Evolutionary conservation across 2,113 vertebrate genomes (phyloP), one percentile per base, ranked within the genome.

Genomic region (Brachirus orientalis): DNA sequence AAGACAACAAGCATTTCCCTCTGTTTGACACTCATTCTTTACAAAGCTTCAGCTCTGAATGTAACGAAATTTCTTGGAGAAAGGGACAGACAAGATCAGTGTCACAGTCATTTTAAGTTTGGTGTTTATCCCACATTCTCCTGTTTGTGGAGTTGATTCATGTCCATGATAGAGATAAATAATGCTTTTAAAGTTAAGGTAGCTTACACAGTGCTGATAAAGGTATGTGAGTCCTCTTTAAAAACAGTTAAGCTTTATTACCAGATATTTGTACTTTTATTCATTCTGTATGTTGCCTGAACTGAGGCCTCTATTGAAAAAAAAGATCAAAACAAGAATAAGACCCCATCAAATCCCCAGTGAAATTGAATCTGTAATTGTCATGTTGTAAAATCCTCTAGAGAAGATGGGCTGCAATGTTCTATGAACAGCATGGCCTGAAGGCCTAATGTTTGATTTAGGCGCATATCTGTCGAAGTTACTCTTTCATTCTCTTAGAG

Each of bases 341-440:
- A 74, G 59, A 60, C 10, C 66, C 33, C 57, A 53, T 54, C 55
- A 69, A 51, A 74, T 62, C 38, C 66, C 40, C 13, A 48, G 44
- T 45, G 77, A 72, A 80, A 82, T 56, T 33, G 61, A 60, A 63
- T 77, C 57, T 73, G 55, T 43, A 52, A 52, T 48, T 62, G 50
- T 63, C 69, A 22, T 51, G 58, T 59, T 36, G 20, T 35, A 8
- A 79, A 84, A 88, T 73, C 50, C 74, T 77, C 69, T 12, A 35
- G 79, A 79, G 65, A 10, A 79, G 44, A 69, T 63, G 43, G 68
- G 68, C 46, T 62, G 41, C n/a, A 33, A 20, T 54, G 33, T 62
- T 70, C 10, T 38, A 53, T 47, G 22, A 55, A 56, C 36, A 43
- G 45, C 35, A 19, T n/a, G 3, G 66, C 58, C 38, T 59, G 43